A percentile compares a stretch with the other conserved stretches of the same genome.
These are phyloP conservation scores for Polyommatus icarus DNA, from an alignment of 2,888 invertebrate genomes.

Conservation along the genomic window DNA sequence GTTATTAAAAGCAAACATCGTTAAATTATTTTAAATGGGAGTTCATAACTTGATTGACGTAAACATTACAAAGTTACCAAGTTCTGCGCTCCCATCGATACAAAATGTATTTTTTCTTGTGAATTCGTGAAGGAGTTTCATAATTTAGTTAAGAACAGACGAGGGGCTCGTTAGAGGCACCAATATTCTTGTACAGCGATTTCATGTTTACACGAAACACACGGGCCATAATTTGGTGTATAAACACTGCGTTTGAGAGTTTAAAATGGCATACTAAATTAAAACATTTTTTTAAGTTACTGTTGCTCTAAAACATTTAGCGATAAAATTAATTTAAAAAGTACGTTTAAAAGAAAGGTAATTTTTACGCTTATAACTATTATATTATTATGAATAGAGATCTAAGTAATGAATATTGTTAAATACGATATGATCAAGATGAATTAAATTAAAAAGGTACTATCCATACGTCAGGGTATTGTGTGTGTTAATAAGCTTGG, in stretches of 20 bases:
- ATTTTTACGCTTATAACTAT: no score
- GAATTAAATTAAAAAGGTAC: no score
- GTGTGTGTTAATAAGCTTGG: no score
- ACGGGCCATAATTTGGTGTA: not conserved
- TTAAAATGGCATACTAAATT: no score
- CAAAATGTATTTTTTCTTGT: slow-evolving; percentile 29
- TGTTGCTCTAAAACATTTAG: no score
- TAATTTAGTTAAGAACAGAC: slow-evolving; percentile 52
- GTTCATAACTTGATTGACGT: slow-evolving; percentile 9
- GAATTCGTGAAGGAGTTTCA: slow-evolving; percentile 43
- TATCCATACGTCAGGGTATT: no score
- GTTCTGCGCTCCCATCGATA: not conserved
- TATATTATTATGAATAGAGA: no score
- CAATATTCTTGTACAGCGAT: slow-evolving; percentile 41
- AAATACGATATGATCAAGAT: no score
- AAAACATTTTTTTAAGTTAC: no score
- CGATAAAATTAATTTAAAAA: no score
- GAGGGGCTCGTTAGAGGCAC: slow-evolving; percentile 48
- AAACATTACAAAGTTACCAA: slow-evolving; percentile 8
- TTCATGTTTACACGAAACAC: slow-evolving; percentile 28
- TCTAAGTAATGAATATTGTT: no score
- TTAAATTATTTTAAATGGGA: slow-evolving; percentile 3
- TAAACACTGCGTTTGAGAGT: not conserved
- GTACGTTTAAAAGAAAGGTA: no score
- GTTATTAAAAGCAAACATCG: slow-evolving; percentile 22